Evolutionary conservation across 2,113 vertebrate species (phyloP).

Genomic region (Campylorhamphus procurvoides): DNA sequence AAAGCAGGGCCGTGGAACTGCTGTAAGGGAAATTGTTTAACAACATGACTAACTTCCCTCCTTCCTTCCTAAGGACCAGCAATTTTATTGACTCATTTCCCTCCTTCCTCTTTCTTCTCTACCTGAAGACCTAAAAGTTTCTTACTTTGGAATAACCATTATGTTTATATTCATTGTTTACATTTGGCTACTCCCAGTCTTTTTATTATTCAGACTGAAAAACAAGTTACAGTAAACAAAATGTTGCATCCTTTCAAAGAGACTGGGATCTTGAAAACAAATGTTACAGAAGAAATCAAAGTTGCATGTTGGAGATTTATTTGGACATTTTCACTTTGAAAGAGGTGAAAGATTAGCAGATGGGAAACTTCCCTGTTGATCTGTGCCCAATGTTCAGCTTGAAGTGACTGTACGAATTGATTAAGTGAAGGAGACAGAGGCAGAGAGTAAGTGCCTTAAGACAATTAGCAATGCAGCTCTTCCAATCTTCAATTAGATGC

Average conservation of each 20-base stretch:
- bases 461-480: not conserved
- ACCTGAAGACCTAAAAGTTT: slow-evolving; percentile 29
- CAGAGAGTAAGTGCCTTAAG: not conserved
- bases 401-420: not conserved
- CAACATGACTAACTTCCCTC: slow-evolving; percentile 66
- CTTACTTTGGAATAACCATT: slow-evolving; percentile 26
- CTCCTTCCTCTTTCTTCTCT: slow-evolving; percentile 57
- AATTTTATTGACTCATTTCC: slow-evolving; percentile 64
- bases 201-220: not conserved
- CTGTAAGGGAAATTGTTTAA: slow-evolving; percentile 48
- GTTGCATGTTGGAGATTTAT: not conserved
- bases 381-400: not conserved
- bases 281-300: not conserved
- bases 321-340: not conserved
- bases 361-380: not conserved
- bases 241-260: not conserved
- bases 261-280: not conserved
- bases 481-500: not conserved
- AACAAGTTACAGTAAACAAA: slow-evolving; percentile 33
- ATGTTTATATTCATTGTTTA: slow-evolving; percentile 44
- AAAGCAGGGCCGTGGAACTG: not conserved
- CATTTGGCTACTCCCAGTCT: not conserved
- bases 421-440: not conserved
- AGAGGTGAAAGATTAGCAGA: not conserved
- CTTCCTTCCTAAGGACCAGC: slow-evolving; percentile 48